Conservation (phyloP, 1,140 invertebrate genomes). For the Dryas iulia region DNA sequence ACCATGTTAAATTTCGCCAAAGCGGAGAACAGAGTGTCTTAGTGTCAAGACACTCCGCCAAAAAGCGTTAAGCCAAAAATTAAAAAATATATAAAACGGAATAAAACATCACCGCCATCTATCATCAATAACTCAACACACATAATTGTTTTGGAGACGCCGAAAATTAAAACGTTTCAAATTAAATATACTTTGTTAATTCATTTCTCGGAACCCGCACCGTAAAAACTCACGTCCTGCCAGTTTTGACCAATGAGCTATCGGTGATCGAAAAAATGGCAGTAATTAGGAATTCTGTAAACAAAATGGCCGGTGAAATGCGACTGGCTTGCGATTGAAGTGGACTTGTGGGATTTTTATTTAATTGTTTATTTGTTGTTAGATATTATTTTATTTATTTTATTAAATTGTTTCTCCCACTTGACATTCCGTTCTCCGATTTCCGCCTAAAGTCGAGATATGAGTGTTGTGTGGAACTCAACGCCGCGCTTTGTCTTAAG, state of each 20-base stretch:
- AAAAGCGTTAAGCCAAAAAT: too few relatives aligned
- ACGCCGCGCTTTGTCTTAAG: too few relatives aligned
- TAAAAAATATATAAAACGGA: too few relatives aligned
- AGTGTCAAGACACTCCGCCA: too few relatives aligned
- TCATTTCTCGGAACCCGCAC: constrained; percentile 44
- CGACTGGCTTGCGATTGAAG: neutral
- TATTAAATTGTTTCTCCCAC: too few relatives aligned
- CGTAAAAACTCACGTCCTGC: constrained; percentile 39
- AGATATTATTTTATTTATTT: too few relatives aligned
- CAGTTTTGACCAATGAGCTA: constrained; percentile 36
- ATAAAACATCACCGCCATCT: neutral
- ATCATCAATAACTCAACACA: neutral
- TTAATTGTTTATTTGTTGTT: too few relatives aligned
- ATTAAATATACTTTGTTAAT: constrained; percentile 58
- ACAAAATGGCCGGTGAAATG: constrained; percentile 43
- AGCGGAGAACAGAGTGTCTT: too few relatives aligned
- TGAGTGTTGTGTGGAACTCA: too few relatives aligned
- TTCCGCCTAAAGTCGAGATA: too few relatives aligned
- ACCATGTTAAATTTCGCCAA: too few relatives aligned
- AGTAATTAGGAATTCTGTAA: constrained; percentile 60
- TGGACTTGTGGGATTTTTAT: neutral
- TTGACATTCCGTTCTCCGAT: too few relatives aligned
- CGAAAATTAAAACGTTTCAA: constrained; percentile 55
- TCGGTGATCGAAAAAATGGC: constrained; percentile 38
- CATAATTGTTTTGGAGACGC: constrained; percentile 24